Conservation (phyloP, 2,888 invertebrate species). For the Cerastis leucographa region DNA sequence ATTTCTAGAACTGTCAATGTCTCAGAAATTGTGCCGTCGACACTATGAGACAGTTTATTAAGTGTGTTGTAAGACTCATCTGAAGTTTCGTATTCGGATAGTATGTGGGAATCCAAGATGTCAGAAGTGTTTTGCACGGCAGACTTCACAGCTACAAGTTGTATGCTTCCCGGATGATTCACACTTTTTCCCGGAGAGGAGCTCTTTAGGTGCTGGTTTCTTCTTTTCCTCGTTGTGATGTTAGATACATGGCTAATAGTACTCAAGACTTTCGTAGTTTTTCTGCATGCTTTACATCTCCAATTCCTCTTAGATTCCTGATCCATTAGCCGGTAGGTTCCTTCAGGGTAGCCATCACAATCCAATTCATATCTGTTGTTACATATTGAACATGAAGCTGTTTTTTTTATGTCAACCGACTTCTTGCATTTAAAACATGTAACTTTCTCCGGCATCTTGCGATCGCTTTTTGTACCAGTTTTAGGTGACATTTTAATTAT, state of each 20-base stretch:
- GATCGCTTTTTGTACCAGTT: too few relatives aligned
- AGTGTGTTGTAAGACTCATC: neutral
- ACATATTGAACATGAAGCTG: neutral
- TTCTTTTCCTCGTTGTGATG: neutral
- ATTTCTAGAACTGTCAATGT: constrained; percentile 1
- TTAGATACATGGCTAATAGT: neutral
- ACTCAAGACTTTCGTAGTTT: neutral
- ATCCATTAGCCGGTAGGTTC: too few relatives aligned
- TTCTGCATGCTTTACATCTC: too few relatives aligned
- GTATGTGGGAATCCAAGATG: constrained; percentile 1
- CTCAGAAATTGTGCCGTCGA: constrained; percentile 10
- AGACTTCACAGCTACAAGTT: too few relatives aligned
- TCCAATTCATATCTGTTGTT: neutral
- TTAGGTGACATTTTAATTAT: too few relatives aligned
- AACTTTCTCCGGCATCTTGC: neutral
- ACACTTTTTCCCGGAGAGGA: too few relatives aligned
- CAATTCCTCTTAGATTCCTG: too few relatives aligned
- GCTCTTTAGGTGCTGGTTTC: neutral
- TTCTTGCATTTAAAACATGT: neutral
- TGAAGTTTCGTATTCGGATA: neutral
- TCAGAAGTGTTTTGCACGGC: neutral
- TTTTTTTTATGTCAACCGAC: neutral
- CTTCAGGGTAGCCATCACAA: neutral
- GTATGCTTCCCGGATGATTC: too few relatives aligned
- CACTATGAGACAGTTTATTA: neutral